Evolutionary conservation across 2,888 invertebrate genomes (phyloP).

Genomic region (Hanleya hanleyi): DNA sequence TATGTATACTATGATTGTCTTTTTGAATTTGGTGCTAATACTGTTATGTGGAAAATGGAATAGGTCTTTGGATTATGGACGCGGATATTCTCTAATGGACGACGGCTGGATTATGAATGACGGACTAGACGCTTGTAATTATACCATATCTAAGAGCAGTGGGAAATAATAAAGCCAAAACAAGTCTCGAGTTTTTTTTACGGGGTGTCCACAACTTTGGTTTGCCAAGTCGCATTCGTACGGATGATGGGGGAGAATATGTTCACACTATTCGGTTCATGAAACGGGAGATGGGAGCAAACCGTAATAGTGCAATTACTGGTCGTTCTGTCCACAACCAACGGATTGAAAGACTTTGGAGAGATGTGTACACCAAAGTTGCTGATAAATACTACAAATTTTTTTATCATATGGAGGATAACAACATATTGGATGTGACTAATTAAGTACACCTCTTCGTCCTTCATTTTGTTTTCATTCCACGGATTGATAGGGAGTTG

Average conservation of each 20-base stretch:
- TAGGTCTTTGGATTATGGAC: no score
- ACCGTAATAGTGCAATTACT: conserved; percentile 20
- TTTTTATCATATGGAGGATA: conserved; percentile 11
- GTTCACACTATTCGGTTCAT: conserved; percentile 17
- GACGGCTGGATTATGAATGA: no score
- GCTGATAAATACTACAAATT: conserved; percentile 11
- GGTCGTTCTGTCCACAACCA: conserved; percentile 34
- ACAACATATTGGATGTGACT: background rate
- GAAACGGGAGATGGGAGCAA: background rate
- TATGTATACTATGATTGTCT: no score
- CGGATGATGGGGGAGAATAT: conserved; percentile 29
- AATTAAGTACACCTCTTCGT: conserved; percentile 8
- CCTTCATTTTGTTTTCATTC: conserved; percentile 21
- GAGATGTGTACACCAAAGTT: conserved; percentile 16
- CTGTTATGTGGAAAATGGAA: no score
- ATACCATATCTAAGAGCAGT: no score
- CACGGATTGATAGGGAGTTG: no score
- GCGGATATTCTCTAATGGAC: no score
- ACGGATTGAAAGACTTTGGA: conserved; percentile 26
- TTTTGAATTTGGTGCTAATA: no score
- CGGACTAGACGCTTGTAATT: no score
- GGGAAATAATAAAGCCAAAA: conserved; percentile 9
- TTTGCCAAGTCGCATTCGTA: conserved; percentile 21
- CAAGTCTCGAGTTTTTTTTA: conserved; percentile 16
- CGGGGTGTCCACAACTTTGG: conserved; percentile 13